Conservation (phyloP, 92 coral and sea anemone genomes). For the Blastomussa wellsi region DNA sequence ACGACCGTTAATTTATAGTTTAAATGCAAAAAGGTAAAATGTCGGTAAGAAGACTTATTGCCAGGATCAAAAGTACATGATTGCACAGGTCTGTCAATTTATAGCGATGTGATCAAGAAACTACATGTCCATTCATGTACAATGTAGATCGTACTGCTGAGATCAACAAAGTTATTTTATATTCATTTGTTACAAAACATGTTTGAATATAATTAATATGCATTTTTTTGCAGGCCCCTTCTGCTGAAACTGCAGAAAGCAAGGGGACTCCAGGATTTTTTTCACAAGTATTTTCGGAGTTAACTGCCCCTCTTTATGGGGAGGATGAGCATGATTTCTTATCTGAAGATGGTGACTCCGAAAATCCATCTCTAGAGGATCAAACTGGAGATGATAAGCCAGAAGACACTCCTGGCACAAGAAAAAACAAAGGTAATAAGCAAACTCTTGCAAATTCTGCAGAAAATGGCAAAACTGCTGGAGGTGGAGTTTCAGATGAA, state of each 20-base stretch:
- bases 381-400: neutral
- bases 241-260: slow-evolving; percentile 19
- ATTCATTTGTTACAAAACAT: too few species aligned
- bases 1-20: too few species aligned
- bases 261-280: slow-evolving; percentile 25
- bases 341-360: slow-evolving; percentile 13
- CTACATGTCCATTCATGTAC: too few species aligned
- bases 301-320: slow-evolving; percentile 16
- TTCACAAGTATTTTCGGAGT: slow-evolving; percentile 9
- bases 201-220: too few species aligned
- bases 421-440: neutral
- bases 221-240: slow-evolving; percentile 16
- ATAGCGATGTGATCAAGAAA: too few species aligned
- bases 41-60: too few species aligned
- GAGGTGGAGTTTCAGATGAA: too few species aligned
- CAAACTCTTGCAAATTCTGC: neutral
- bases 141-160: too few species aligned
- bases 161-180: too few species aligned
- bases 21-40: too few species aligned
- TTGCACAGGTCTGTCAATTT: too few species aligned
- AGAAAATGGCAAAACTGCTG: neutral
- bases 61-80: too few species aligned
- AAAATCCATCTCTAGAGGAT: neutral
- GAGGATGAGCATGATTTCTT: slow-evolving; percentile 28
- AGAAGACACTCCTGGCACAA: neutral